Evolutionary conservation across 2,888 invertebrate genomes (phyloP).

Genomic region (Pyrgus malvae): DNA sequence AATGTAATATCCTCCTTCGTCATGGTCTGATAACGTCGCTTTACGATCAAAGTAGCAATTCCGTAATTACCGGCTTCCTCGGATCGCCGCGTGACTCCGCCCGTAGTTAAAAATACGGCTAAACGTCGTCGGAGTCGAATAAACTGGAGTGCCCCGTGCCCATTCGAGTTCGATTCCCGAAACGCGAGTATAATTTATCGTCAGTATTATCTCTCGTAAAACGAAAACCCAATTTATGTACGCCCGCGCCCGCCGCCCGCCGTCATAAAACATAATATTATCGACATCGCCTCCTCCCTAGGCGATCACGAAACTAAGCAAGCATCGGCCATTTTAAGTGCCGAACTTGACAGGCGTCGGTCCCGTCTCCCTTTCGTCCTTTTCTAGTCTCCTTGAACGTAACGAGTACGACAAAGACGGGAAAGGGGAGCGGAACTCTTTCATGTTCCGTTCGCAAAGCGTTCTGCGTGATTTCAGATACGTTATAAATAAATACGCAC

Average conservation of each 20-base stretch:
- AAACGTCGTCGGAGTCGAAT: conserved; percentile 41
- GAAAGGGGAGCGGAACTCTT: conserved; percentile 57
- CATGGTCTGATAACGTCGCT: conserved; percentile 61
- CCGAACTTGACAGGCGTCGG: conserved; percentile 66
- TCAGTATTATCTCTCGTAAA: conserved; percentile 72
- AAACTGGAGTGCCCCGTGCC: conserved; percentile 21
- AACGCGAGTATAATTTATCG: conserved; percentile 69
- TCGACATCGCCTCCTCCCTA: conserved; percentile 77
- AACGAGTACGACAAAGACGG: conserved; percentile 45
- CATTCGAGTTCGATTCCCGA: conserved; percentile 52
- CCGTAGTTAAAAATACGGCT: conserved; percentile 41
- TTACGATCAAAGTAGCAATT: conserved; percentile 48
- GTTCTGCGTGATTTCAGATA: conserved; percentile 61
- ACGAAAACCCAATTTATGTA: conserved; percentile 75
- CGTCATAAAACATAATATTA: conserved; percentile 78
- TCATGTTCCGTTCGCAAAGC: conserved; percentile 55
- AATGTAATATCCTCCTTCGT: conserved; percentile 58
- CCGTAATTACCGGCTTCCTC: conserved; percentile 57
- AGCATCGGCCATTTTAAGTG: conserved; percentile 76
- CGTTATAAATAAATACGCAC: conserved; percentile 42
- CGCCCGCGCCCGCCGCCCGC: conserved; percentile 60
- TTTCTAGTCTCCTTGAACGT: conserved; percentile 39
- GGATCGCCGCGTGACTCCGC: conserved; percentile 37
- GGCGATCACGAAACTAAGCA: conserved; percentile 79
- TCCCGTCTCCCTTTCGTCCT: conserved; percentile 44